Base-by-base conservation (phyloP, 2,888 invertebrate genomes). In the Drosophila picticornis region DNA sequence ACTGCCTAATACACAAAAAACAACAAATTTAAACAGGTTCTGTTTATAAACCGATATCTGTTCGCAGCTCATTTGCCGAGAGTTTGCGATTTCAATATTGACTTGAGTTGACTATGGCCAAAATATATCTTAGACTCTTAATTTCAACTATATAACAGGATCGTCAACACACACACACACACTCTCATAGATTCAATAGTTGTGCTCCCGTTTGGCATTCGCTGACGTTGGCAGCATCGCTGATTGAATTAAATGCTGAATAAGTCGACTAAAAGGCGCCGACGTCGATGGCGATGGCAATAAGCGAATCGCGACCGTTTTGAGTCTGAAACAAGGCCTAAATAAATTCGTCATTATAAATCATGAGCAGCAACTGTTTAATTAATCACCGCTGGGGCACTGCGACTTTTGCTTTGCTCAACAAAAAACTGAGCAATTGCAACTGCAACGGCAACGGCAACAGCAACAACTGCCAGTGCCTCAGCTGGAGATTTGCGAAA, bases 281-380 rank as follows among this genome's bases (percentile, higher is more conserved):
- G 89, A 73, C 85, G 34, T 34, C 68, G 70, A 55, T 55, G 55
- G 31, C 70, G 70, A 59, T 69, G 79, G 63, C 80, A 68, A 71
- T 72, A 69, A 82, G 67, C 81, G 81, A 72, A 74, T 81, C 81
- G 84, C 29, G 66, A 67, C 50, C 60, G 68, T 55, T 78, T 72
- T 43, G 56, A 75, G 58, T 53, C 60, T 22, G 32, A 63, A 58
- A 56, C 75, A 76, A 88, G 88, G 84, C 90, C 89, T 86, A 91
- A 91, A 91, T 92, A 91, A 92, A 92, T 92, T 92, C 92, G 87
- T 92, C 92, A 91, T 90, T 91, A 91, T 92, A 92, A 92, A 91
- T 92, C 91, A 91, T 92, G 91, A 83, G 83, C 84, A 69, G 79
- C 84, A 77, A 75, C 74, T 66, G 71, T 87, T 90, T 88, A 91